Base-by-base conservation (phyloP, 2,113 vertebrate species). In the Motacilla tschutschensis region DNA sequence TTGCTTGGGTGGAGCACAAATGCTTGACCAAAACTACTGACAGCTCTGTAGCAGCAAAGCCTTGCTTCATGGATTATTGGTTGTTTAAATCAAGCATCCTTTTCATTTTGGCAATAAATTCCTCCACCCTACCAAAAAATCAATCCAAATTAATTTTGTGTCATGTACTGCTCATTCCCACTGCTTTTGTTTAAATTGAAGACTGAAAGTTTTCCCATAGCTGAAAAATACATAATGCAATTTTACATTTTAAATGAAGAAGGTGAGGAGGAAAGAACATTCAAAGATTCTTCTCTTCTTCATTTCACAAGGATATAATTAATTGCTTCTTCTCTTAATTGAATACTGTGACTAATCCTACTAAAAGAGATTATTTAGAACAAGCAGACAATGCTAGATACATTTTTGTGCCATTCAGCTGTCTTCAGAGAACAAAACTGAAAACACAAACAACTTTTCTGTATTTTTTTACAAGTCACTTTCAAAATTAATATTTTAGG, bases 331-430 rank as follows among this genome's bases (percentile, higher is more conserved):
- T 94, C 77, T 90, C 63, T 93, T 96, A 91, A 95, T 95, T 96
- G 95, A 95, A 94, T 94, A 85, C 90, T 88, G 85, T 84, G 85
- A 95, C 91, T 96, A 96, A 96, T 97, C 94, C 91, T 91, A 43
- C 88, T 94, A 85, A 92, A 90, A 93, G 85, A 75, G 91, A 94
- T 95, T 95, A 96, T 92, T 96, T 94, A 81, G 82, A 93, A 89
- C 25, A 90, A 88, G 89, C 86, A 91, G 83, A 93, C 85, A 94
- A 76, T 85, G 85, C 64, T 83, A 74, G 90, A 89, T 38, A 90
- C 55, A 70, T 62, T 92, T 87, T 91, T 91, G 71, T 88, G 83
- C 59, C 83, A 88, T 94, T 92, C 86, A 87, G 24, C 83, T 95
- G 86, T 93, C 87, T 96, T 94, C 80, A 91, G 88, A 93, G 90